Evolutionary conservation across 1,140 invertebrate genomes (phyloP).

Genomic region (Drosophila varians): DNA sequence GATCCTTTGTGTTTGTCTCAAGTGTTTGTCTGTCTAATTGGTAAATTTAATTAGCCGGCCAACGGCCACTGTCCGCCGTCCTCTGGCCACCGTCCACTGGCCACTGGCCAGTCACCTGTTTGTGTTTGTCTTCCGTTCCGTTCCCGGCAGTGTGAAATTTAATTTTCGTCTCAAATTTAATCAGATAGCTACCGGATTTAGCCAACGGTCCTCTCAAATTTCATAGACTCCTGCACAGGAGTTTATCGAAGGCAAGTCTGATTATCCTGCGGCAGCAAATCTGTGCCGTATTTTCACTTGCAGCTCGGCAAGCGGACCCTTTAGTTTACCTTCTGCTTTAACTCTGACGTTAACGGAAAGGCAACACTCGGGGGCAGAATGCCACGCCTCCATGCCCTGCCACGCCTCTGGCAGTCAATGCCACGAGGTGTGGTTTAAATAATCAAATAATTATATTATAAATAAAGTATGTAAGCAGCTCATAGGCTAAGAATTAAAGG

Average conservation of each 20-base stretch:
- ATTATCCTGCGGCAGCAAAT: conserved; percentile 7
- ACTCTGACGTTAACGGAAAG: conserved; percentile 58
- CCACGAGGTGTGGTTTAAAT: neutral
- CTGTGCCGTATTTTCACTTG: conserved; percentile 1
- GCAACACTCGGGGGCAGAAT: conserved; percentile 46
- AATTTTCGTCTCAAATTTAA: conserved; percentile 46
- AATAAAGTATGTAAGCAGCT: too few species aligned
- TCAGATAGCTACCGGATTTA: conserved; percentile 41
- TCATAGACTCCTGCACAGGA: conserved; percentile 14
- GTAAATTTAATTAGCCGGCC: conserved; percentile 71
- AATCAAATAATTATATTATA: neutral
- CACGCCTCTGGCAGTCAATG: conserved; percentile 25
- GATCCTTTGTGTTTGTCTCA: conserved; percentile 30
- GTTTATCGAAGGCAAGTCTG: neutral
- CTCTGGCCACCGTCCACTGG: conserved; percentile 20
- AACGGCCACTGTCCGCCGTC: too few species aligned
- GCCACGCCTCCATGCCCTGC: conserved; percentile 16
- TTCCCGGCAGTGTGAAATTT: conserved; percentile 38
- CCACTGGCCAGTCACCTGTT: conserved; percentile 21
- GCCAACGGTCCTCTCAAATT: neutral
- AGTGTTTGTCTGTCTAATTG: conserved; percentile 76
- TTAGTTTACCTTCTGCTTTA: conserved; percentile 57
- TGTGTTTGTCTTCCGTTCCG: conserved; percentile 9
- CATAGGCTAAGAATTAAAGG: neutral
- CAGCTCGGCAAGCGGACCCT: conserved; percentile 33